These are phyloP conservation scores for Papilio aristodemus DNA, from an alignment of 1,140 invertebrate species.

Conservation along the genomic window DNA sequence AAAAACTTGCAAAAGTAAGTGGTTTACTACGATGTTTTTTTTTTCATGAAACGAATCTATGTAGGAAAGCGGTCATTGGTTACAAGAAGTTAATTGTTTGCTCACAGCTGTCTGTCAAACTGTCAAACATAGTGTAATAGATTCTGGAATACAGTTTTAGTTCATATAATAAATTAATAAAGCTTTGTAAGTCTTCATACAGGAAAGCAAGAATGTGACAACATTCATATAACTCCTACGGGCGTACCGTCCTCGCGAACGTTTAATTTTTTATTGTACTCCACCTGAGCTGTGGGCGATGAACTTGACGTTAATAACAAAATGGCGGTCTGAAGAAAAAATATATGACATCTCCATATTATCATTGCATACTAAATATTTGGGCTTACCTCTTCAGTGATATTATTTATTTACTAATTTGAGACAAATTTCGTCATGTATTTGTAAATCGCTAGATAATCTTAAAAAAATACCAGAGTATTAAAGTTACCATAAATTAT, in stretches of 20 bases:
- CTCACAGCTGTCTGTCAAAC: too few relatives aligned
- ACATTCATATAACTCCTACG: constrained; percentile 21
- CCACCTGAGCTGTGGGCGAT: constrained; percentile 24
- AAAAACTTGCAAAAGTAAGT: too few relatives aligned
- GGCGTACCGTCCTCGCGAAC: constrained; percentile 22
- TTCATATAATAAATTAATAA: background rate
- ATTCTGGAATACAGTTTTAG: too few relatives aligned
- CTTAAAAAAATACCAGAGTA: background rate
- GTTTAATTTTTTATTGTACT: constrained; percentile 34
- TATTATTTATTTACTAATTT: background rate
- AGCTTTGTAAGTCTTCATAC: background rate
- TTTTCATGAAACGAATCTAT: too few relatives aligned
- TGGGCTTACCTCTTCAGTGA: background rate
- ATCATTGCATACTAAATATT: constrained; percentile 12
- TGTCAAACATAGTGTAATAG: too few relatives aligned
- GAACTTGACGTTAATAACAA: constrained; percentile 29
- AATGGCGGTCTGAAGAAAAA: constrained; percentile 13
- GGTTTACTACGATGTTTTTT: too few relatives aligned
- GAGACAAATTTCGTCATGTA: background rate
- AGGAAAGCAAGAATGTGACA: constrained; percentile 20
- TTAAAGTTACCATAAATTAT: background rate
- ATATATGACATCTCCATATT: constrained; percentile 18
- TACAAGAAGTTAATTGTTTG: too few relatives aligned
- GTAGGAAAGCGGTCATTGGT: too few relatives aligned
- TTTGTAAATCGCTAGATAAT: background rate